phyloP scores from a whole-genome alignment of 2,113 vertebrate species.

The Clinocottus analis region DNA sequence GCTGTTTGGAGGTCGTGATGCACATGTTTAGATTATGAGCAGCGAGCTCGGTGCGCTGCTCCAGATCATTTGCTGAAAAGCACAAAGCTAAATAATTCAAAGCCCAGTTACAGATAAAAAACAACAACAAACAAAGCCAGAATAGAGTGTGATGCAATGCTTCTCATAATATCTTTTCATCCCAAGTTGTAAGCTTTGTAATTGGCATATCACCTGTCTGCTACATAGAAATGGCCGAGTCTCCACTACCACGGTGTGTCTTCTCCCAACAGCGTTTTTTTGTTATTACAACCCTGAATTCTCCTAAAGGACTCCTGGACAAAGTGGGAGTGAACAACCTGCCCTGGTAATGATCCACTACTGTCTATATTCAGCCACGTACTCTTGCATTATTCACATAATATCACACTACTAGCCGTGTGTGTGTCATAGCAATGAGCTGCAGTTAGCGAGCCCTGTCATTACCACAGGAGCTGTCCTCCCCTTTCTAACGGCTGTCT shows the following conservation, averaged over 20 bases:
- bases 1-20: constrained; percentile 42
- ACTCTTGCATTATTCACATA: constrained; percentile 80
- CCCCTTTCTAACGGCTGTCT: constrained; percentile 64
- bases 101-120: constrained; percentile 7
- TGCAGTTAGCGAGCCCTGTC: constrained; percentile 77
- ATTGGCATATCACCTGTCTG: constrained; percentile 14
- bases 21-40: constrained; percentile 35
- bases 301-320: constrained; percentile 59
- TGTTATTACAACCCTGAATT: constrained; percentile 56
- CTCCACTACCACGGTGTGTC: background rate
- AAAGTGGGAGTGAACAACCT: constrained; percentile 68
- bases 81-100: constrained; percentile 10
- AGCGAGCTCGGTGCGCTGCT: background rate
- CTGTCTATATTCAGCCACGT: constrained; percentile 74
- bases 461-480: constrained; percentile 76
- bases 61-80: constrained; percentile 24
- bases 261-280: constrained; percentile 8
- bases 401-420: constrained; percentile 71
- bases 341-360: constrained; percentile 76
- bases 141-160: background rate
- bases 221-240: constrained; percentile 20
- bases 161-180: constrained; percentile 19
- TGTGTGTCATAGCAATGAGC: constrained; percentile 74
- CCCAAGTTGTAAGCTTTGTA: background rate
- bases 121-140: background rate